Conservation (phyloP, 2,113 vertebrate genomes). For the Capreolus pygargus region DNA sequence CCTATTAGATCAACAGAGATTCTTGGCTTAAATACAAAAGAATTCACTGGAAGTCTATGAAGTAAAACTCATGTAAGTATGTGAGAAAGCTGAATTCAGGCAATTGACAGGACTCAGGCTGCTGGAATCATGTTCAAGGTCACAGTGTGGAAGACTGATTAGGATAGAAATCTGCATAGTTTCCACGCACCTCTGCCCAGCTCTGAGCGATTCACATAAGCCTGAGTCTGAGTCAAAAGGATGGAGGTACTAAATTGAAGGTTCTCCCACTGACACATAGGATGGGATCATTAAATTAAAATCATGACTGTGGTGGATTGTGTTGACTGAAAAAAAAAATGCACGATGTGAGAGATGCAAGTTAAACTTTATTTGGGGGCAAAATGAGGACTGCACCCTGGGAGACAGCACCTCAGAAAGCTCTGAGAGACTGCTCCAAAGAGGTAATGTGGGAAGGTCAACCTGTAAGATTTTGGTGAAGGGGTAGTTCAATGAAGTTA, state of each 20-base stretch:
- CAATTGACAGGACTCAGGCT: background rate
- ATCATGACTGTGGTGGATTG: background rate
- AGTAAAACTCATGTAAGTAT: background rate
- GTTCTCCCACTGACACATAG: background rate
- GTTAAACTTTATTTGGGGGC: no score
- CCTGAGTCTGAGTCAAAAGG: background rate
- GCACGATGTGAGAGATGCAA: no score
- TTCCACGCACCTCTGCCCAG: background rate
- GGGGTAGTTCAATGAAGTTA: no score
- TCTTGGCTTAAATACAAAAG: background rate
- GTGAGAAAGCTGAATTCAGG: background rate
- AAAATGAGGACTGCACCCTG: no score
- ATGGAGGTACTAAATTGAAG: background rate
- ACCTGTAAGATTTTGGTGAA: no score
- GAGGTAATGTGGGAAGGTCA: no score
- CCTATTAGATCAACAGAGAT: background rate
- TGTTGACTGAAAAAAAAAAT: no score
- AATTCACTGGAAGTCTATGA: background rate
- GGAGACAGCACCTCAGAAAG: no score
- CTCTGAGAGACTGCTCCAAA: no score
- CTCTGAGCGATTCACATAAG: background rate
- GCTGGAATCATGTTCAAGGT: background rate
- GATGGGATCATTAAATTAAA: background rate
- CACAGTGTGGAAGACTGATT: background rate
- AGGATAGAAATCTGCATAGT: background rate